Evolutionary conservation across 2,888 invertebrate genomes (phyloP), one percentile per base, ranked within the genome.

Genomic region (Catocala fraxini): DNA sequence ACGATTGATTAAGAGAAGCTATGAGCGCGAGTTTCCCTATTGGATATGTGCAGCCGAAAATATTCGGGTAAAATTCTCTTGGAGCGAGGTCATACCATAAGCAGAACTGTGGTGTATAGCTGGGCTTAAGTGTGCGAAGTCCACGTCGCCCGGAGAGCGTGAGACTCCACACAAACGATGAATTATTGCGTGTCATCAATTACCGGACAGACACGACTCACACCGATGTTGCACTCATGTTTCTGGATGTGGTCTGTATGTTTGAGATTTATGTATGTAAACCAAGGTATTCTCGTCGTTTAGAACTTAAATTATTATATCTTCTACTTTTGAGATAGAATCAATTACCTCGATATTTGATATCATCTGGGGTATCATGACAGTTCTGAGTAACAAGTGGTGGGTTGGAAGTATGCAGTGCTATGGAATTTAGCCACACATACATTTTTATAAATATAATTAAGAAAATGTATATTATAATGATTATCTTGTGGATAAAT

Each of bases 181-280:
- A 92, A 87, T 90, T 92, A 93, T 93, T 88, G 88, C 89, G 77
- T 85, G 86, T 86, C 92, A 92, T 93, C 92, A 91, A 92, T 93
- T 92, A 92, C 90, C 84, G 87, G 88, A 89, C 87, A 81, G 85
- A 86, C 87, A 85, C 82, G 79, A 79, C 74, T 79, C 77, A 74
- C 85, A 79, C 70, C 53, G 64, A 65, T 76, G 49, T 64, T 63
- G 71, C 71, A 66, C 63, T 59, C 63, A 42, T 60, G 58, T 51
- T 56, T 41, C 70, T 75, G 51, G 78, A 81, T 70, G 60, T 43
- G 77, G 63, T 54, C 51, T 62, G 13, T 41, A 7, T 46, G 51
- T 52, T 33, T 0, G 13, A 41, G 6, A 39, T 15, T 51, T 39
- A 39, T 13, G 35, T 39, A 25, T 25, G 25, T 25, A 25, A 3